Evolutionary conservation across 2,797 vertebrate species (phyloP).

Genomic region (Megalops cyprinoides): DNA sequence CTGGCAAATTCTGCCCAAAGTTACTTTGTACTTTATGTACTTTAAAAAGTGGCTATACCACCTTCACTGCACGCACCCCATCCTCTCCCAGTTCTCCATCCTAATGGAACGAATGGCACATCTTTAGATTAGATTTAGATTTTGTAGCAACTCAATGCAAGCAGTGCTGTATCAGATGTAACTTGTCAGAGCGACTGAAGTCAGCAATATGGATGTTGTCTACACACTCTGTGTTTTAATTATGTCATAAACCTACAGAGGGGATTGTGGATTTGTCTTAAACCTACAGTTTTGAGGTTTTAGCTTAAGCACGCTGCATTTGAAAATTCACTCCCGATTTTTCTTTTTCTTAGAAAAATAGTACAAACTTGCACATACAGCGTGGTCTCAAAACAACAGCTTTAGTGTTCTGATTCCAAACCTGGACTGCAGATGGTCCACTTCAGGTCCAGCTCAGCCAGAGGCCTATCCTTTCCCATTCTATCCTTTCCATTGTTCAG

Average conservation of each 20-base stretch:
- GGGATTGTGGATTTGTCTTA: conserved; percentile 27
- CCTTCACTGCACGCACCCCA: too few relatives aligned
- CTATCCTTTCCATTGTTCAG: not conserved
- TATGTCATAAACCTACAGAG: conserved; percentile 16
- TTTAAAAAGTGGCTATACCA: too few relatives aligned
- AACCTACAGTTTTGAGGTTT: conserved; percentile 51
- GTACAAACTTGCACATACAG: conserved; percentile 45
- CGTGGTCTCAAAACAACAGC: conserved; percentile 27
- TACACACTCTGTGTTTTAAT: not conserved
- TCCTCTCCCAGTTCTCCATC: too few relatives aligned
- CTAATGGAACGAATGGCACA: too few relatives aligned
- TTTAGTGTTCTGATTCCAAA: conserved; percentile 30
- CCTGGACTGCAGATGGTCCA: conserved; percentile 42
- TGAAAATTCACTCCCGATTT: conserved; percentile 42
- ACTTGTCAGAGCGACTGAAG: not conserved
- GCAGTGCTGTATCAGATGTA: not conserved
- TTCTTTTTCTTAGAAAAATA: conserved; percentile 44
- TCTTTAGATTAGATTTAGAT: too few relatives aligned
- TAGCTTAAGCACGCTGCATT: conserved; percentile 42
- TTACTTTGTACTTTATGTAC: too few relatives aligned
- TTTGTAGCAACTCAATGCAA: not conserved
- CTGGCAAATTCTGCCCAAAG: too few relatives aligned
- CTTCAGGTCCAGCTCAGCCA: conserved; percentile 47
- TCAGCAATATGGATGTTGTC: not conserved
- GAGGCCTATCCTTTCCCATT: conserved; percentile 31